Conservation (phyloP, 2,888 invertebrate genomes). For the Euphydryas editha region DNA sequence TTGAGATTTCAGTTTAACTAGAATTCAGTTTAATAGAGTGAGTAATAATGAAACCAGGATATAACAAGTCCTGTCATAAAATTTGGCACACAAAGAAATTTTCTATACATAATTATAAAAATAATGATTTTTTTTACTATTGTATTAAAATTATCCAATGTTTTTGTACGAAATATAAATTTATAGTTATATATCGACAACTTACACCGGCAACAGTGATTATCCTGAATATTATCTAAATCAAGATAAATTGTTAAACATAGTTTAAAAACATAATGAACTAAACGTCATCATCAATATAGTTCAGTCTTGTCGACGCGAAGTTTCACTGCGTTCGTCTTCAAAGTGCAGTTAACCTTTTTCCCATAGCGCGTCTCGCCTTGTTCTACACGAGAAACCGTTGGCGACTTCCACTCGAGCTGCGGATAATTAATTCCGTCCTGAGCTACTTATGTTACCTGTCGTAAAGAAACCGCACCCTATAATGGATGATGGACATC, state of each 20-base stretch:
- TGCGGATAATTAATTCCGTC: conserved; percentile 76
- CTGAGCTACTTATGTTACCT: conserved; percentile 74
- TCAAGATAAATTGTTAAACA: background rate
- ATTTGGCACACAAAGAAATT: no score
- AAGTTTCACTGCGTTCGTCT: conserved; percentile 38
- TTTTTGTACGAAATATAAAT: no score
- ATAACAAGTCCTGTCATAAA: no score
- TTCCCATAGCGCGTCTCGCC: conserved; percentile 68
- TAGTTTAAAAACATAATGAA: background rate
- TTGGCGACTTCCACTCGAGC: conserved; percentile 63
- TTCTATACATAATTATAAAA: no score
- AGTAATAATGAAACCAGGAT: no score
- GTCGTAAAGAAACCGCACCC: conserved; percentile 69
- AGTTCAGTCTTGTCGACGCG: conserved; percentile 14
- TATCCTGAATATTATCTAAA: no score
- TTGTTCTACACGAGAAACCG: conserved; percentile 79
- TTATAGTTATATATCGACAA: no score
- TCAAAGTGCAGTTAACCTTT: conserved; percentile 66
- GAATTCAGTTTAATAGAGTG: no score
- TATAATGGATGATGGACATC: conserved; percentile 64
- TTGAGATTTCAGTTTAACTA: no score
- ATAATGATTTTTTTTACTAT: no score
- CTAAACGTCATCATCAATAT: conserved; percentile 14
- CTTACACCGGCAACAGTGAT: no score
- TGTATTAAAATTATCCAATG: no score